Evolutionary conservation across 1,140 invertebrate species (phyloP), one percentile per base, ranked within the genome.

Genomic region (Sesamia nonagrioides): DNA sequence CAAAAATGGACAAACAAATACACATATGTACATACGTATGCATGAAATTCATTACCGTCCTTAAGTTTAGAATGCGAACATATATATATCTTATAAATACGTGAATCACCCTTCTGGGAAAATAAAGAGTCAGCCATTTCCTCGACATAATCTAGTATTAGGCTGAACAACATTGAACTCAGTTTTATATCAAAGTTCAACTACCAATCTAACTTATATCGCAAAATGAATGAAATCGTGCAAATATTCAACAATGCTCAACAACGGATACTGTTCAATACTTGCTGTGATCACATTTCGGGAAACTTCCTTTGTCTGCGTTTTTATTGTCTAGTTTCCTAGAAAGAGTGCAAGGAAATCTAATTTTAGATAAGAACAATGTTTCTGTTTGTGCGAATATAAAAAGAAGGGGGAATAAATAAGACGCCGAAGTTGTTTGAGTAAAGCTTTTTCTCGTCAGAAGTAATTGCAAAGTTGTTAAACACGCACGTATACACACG

Each of bases 251-350:
- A 63, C 18, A 63, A 63, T 9, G 17, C 15, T 18, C 8, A 63
- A 42, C n/a, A 40, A 17, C 18, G 11, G 6, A 9, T 42, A 18
- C n/a, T 18, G 17, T 18, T 63, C 37, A 17, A 63, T 63, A 40
- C 42, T 11, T 40, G 35, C n/a, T 42, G n/a, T 40, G 60, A 42
- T 40, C n/a, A 13, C 60, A 63, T 3, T 42, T 17, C 37, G 11
- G 8, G 37, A 63, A 17, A 40, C 37, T 63, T 40, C 37, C 60
- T 63, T 63, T 63, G 60, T 63, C 35, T 17, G 37, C 35, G 17
- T 63, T 63, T 35, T 63, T 63, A 42, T 63, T 42, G 60, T 18
- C 35, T 63, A 63, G 60, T 42, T 63, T 42, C 11, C 37, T 63
- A 42, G 37, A 35, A 48, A 48, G 45, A 18, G n/a, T 63, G 37